Evolutionary conservation across 2,888 invertebrate species (phyloP).

Genomic region (Melieria omissa): DNA sequence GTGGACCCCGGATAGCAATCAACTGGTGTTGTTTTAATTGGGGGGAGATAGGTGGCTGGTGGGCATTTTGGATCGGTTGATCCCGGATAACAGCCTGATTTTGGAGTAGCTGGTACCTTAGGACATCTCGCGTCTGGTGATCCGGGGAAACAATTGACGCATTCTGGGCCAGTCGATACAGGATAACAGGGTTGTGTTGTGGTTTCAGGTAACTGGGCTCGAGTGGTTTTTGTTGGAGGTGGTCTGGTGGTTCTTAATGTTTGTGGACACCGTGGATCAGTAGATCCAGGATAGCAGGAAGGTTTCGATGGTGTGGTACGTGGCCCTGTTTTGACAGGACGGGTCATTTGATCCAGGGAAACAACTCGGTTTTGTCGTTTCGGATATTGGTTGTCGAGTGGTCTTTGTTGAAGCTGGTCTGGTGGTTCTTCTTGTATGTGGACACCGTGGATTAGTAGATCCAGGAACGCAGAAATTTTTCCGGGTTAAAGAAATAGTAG

Average conservation of each 20-base stretch:
- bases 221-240: too few relatives aligned
- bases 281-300: conserved; percentile 56
- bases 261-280: conserved; percentile 56
- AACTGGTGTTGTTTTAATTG: conserved; percentile 44
- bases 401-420: conserved; percentile 33
- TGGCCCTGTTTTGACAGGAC: conserved; percentile 34
- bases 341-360: too few relatives aligned
- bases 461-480: too few relatives aligned
- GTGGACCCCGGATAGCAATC: conserved; percentile 55
- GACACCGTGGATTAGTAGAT: too few relatives aligned
- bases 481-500: too few relatives aligned
- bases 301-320: not conserved
- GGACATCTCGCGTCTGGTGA: conserved; percentile 44
- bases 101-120: conserved; percentile 37
- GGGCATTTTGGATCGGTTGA: conserved; percentile 64
- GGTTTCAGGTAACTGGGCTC: too few relatives aligned
- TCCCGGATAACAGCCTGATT: conserved; percentile 68
- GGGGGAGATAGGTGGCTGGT: conserved; percentile 61
- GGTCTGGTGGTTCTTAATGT: conserved; percentile 7
- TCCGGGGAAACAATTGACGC: conserved; percentile 46
- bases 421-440: conserved; percentile 48
- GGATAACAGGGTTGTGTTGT: conserved; percentile 53
- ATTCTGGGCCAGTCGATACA: conserved; percentile 51
- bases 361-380: too few relatives aligned
- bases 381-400: too few relatives aligned